Percentiles rank a stretch among this genome's conserved stretches.
These are phyloP conservation scores for Cyclura pinguis DNA, from an alignment of 2,797 vertebrate genomes.

Conservation along the genomic window DNA sequence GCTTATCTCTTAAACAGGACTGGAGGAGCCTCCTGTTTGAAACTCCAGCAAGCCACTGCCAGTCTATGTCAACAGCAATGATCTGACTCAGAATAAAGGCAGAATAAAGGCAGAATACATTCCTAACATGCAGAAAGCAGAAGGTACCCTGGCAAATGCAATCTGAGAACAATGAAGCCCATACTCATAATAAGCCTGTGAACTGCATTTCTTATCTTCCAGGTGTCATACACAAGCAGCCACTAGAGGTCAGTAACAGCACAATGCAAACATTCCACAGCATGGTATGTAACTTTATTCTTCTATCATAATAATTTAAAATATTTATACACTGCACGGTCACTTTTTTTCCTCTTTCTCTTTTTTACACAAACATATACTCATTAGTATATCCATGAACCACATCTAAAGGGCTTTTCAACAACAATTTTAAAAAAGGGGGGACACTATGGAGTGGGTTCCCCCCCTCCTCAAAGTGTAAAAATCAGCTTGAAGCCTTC, in stretches of 20 bases:
- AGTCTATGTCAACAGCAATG: too few species aligned
- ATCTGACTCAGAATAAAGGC: too few species aligned
- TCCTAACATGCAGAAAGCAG: slow-evolving; percentile 19
- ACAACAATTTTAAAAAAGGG: slow-evolving; percentile 37
- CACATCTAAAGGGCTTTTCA: slow-evolving; percentile 80
- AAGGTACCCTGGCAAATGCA: fast-evolving
- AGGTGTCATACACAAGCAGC: slow-evolving; percentile 45
- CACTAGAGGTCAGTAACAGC: slow-evolving; percentile 89
- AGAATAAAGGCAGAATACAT: neutral
- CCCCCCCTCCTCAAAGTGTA: slow-evolving; percentile 52
- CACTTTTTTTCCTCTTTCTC: slow-evolving; percentile 81
- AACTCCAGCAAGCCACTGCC: too few species aligned
- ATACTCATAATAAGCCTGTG: fast-evolving
- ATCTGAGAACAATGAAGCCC: neutral
- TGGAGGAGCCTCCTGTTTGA: neutral
- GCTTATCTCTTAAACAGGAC: neutral
- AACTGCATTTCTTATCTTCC: neutral
- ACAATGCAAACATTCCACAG: slow-evolving; percentile 86
- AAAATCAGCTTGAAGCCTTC: slow-evolving; percentile 66
- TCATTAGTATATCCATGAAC: slow-evolving; percentile 83
- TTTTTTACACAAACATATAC: slow-evolving; percentile 81
- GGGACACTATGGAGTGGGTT: slow-evolving; percentile 49
- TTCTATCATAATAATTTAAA: slow-evolving; percentile 95
- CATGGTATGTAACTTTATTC: slow-evolving; percentile 88
- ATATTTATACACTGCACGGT: slow-evolving; percentile 91